Evolutionary conservation across 1,140 invertebrate genomes (phyloP).

Genomic region (Forficula auricularia): DNA sequence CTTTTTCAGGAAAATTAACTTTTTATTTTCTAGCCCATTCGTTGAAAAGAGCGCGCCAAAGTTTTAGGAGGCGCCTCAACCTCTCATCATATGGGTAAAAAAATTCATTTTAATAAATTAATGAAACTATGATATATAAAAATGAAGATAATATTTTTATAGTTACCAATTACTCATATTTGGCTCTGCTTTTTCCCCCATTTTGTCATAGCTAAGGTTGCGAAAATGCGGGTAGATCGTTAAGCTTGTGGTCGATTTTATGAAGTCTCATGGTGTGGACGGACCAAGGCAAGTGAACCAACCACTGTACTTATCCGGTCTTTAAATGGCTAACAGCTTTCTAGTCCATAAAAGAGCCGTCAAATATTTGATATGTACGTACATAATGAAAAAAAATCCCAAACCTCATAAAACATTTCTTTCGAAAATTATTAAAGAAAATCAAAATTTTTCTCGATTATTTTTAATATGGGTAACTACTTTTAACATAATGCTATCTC

Average conservation of each 20-base stretch:
- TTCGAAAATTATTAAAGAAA: background rate
- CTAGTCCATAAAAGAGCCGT: too few relatives aligned
- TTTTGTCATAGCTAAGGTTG: slow-evolving; percentile 31
- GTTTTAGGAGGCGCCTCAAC: too few relatives aligned
- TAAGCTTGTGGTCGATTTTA: slow-evolving; percentile 5
- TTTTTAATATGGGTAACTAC: background rate
- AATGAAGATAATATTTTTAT: slow-evolving; percentile 2
- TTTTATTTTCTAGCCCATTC: too few relatives aligned
- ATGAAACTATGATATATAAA: background rate
- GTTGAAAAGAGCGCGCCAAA: too few relatives aligned
- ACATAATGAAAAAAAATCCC: background rate
- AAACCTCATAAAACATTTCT: background rate
- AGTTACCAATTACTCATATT: slow-evolving; percentile 16
- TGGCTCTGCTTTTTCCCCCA: slow-evolving; percentile 28
- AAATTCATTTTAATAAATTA: too few relatives aligned
- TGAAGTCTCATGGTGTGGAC: background rate
- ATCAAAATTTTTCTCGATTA: background rate
- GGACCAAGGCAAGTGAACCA: background rate
- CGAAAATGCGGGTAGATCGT: slow-evolving; percentile 19
- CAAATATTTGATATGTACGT: background rate
- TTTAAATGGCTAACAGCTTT: background rate
- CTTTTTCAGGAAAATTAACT: too few relatives aligned
- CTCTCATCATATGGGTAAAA: too few relatives aligned
- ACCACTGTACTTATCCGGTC: too few relatives aligned
- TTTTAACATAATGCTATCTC: background rate